Evolutionary conservation across 2,113 vertebrate species (phyloP).

Genomic region (Vidua macroura): DNA sequence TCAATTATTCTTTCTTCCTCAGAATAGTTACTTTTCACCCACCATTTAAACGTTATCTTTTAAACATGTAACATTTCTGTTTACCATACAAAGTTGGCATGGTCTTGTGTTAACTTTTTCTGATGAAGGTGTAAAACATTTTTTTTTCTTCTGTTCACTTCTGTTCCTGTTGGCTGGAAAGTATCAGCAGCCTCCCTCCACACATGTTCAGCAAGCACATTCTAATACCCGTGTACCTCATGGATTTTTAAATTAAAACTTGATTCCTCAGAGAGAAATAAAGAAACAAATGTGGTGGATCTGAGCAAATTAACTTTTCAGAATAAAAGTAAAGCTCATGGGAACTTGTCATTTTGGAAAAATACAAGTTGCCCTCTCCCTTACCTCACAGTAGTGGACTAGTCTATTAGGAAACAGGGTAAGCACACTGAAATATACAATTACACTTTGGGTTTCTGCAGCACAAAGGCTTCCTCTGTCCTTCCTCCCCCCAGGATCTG

Average conservation of each 20-base stretch:
- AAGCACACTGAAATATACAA: neutral
- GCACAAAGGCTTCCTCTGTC: neutral
- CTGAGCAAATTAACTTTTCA: neutral
- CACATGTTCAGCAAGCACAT: fast-evolving
- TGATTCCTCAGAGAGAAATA: neutral
- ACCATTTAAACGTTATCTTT: neutral
- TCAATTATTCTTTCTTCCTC: neutral
- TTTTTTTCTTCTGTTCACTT: neutral
- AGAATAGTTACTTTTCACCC: neutral
- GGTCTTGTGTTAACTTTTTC: neutral
- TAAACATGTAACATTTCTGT: neutral
- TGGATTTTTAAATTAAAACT: neutral
- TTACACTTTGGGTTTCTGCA: neutral
- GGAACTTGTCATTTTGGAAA: neutral
- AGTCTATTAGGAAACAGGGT: neutral
- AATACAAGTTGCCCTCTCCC: neutral
- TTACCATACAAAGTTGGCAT: neutral
- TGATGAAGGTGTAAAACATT: neutral
- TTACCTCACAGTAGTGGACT: neutral
- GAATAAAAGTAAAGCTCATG: neutral
- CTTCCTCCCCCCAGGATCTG: neutral
- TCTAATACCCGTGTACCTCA: fast-evolving
- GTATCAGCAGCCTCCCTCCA: neutral
- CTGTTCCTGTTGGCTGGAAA: neutral
- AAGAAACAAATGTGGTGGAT: neutral